Conservation (phyloP, 2,888 invertebrate species). For the Mallateleia sp. region DNA sequence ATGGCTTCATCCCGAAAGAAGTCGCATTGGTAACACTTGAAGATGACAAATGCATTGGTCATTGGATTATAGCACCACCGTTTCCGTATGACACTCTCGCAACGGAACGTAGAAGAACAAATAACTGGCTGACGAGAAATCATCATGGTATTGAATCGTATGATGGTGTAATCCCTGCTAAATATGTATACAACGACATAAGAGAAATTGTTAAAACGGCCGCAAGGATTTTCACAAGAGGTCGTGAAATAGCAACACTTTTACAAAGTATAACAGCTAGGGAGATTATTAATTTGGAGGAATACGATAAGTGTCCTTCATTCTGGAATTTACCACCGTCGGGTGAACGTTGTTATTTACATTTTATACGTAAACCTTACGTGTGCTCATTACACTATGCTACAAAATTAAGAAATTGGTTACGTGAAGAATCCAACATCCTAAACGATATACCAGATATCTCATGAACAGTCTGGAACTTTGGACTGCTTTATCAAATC, state of each 20-base stretch:
- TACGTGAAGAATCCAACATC: too few species aligned
- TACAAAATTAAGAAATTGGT: too few species aligned
- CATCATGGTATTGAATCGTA: slow-evolving; percentile 9
- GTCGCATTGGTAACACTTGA: not conserved
- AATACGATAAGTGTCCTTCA: too few species aligned
- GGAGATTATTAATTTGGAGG: too few species aligned
- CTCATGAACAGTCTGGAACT: slow-evolving; percentile 3
- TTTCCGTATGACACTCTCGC: not conserved
- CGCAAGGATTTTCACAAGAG: not conserved
- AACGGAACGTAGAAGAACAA: not conserved
- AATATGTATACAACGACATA: not conserved
- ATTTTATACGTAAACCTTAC: too few species aligned
- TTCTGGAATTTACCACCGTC: too few species aligned
- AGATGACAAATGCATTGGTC: not conserved
- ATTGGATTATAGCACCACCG: slow-evolving; percentile 26
- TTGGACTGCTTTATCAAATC: not conserved
- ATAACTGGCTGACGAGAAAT: slow-evolving; percentile 20
- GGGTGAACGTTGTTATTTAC: not conserved
- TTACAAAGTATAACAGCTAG: too few species aligned
- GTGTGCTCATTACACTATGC: too few species aligned
- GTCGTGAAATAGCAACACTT: not conserved
- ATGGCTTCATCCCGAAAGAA: slow-evolving; percentile 23
- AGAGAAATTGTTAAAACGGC: not conserved
- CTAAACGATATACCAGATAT: too few species aligned
- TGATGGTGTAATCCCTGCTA: not conserved